phyloP scores from a whole-genome alignment of 92 coral and sea anemone genomes.

The Muricea muricata region DNA sequence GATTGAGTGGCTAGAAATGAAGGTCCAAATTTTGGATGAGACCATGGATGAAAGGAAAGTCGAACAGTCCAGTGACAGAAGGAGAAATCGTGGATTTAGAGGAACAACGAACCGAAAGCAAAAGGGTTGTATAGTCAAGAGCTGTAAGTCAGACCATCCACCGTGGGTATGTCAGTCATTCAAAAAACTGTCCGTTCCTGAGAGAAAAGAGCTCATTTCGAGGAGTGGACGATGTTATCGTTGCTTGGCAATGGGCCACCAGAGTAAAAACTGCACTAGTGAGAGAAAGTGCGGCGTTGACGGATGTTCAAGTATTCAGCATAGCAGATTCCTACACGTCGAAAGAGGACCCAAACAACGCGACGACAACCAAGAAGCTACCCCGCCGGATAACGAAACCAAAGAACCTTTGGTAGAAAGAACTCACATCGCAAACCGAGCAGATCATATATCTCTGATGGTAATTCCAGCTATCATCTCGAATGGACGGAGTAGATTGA shows the following conservation, averaged over 20 bases:
- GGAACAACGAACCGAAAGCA: background rate
- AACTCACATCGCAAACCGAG: constrained; percentile 5
- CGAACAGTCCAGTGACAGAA: background rate
- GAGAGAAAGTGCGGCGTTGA: too few relatives aligned
- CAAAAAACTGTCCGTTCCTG: background rate
- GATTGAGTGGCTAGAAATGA: background rate
- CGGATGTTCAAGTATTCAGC: too few relatives aligned
- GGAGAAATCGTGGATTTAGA: constrained; percentile 5
- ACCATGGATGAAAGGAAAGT: background rate
- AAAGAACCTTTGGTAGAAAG: too few relatives aligned
- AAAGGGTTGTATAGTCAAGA: constrained; percentile 25
- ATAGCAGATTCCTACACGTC: too few relatives aligned
- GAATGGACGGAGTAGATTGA: constrained; percentile 39
- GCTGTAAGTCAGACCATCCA: constrained; percentile 23
- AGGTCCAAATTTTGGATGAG: constrained; percentile 6
- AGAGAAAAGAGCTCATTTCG: background rate
- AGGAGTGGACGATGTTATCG: background rate
- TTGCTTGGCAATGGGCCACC: background rate
- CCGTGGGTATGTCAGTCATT: background rate
- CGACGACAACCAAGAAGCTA: too few relatives aligned
- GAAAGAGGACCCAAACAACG: too few relatives aligned
- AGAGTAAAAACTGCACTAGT: too few relatives aligned
- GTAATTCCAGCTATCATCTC: constrained; percentile 45
- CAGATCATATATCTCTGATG: constrained; percentile 26
- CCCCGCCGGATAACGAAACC: too few relatives aligned